Evolutionary conservation across 2,797 vertebrate species (phyloP), one percentile per base, ranked within the genome.

Genomic region (Vespertilio murinus): DNA sequence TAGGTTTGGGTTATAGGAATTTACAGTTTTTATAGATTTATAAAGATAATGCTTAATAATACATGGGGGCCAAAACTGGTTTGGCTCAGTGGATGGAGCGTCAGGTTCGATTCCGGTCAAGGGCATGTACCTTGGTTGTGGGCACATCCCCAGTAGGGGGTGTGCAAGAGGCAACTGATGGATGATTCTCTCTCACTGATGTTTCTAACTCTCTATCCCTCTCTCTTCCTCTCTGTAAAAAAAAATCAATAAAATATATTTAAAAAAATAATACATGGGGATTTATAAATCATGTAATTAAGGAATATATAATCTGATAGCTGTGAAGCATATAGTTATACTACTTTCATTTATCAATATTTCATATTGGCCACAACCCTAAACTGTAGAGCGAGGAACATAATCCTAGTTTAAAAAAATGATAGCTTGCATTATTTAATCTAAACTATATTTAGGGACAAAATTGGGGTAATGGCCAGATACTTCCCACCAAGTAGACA

Each of bases 341-440:
- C 47, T 59, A 84, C 49, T 82, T 96, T 88, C 13, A 90, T 85
- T 86, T 18, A 92, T 85, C 83, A 83, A 45, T 4, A 89, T 82
- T 88, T 90, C 8, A 90, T 88, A 47, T 89, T 83, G 91, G n/a
- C 25, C 88, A 74, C 20, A 56, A 59, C 9, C 25, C 6, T 80
- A 73, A 95, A 88, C 49, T 74, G 33, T 52, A 38, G 20, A 80
- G 18, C 20, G 73, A 65, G 73, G 80, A 84, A 78, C 0, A 33
- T 45, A 73, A 73, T 61, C 14, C 5, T 0, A 30, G 30, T 77
- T 91, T 38, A 67, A 79, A n/a, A 28, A 52, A 84, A 86, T 59
- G 49, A 23, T 12, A 45, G 74, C 8, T 81, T 77, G 33, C 84
- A 67, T 80, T 49, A 85, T 47, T 18, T 70, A 82, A 85, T 88